Base-by-base conservation (phyloP, 2,888 invertebrate genomes). In the Meta bourneti region DNA sequence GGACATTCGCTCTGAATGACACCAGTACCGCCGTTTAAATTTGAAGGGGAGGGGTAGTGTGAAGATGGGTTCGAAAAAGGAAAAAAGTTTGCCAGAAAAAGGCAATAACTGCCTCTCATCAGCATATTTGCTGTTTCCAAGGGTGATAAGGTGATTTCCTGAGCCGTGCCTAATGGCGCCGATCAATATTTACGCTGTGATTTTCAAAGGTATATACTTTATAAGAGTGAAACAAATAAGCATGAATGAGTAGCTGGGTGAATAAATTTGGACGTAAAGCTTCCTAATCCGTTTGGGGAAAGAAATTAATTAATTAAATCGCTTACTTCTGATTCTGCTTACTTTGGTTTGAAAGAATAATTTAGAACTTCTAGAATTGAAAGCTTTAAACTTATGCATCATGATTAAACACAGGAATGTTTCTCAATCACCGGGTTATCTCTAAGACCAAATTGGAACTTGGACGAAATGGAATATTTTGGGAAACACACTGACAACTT, bases 101-200 rank as follows among this genome's bases (percentile, higher is more conserved):
- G 70, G 72, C 72, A 48, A 87, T 80, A 87, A 80, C 79, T 34
- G 52, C 20, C 20, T 54, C 72, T 72, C 87, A 87, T 87, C 87
- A 87, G 87, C 87, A 87, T 87, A 87, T 87, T 87, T 72, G 80
- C 69, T n/a, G 72, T 72, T 72, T 71, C 80, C 20, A 72, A 80
- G 49, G 54, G 87, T 54, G 87, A 80, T 80, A 80, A 49, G 72
- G 87, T 54, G 87, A 80, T 72, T 87, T 70, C 54, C 48, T 51
- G 70, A 20, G 78, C 70, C 78, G 78, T 52, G 71, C 79, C 54
- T 87, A 87, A 87, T 87, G 87, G 79, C 80, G 34, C 20, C 80
- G 80, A 87, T 87, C 87, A 87, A 87, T 87, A 87, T 87, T 72
- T 80, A 80, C 80, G 70, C 72, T 70, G 72, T 72, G 87, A 87